Percentiles rank a stretch among this genome's conserved stretches.
Conservation (phyloP, 2,113 vertebrate genomes). For the Scomber scombrus region DNA sequence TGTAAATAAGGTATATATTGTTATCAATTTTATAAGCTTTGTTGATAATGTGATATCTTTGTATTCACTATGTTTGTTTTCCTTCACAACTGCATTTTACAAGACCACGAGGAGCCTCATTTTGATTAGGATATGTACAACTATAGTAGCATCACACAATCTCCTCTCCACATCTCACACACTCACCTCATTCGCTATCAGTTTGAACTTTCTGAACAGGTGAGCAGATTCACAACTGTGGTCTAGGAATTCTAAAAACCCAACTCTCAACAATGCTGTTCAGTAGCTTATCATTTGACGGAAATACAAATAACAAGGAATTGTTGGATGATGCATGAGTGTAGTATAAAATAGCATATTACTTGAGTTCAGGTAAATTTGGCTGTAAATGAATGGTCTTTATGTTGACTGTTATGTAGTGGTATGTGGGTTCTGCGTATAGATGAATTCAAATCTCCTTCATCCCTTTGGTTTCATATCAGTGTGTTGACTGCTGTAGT, state of each 20-base stretch:
- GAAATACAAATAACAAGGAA: background rate
- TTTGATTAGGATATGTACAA: conserved; percentile 54
- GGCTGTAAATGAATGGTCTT: background rate
- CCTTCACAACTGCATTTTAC: conserved; percentile 62
- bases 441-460: background rate
- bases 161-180: background rate
- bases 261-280: conserved; percentile 43
- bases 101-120: conserved; percentile 62
- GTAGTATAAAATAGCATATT: background rate
- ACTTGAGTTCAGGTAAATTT: background rate
- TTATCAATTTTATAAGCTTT: conserved; percentile 85
- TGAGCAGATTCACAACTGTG: background rate
- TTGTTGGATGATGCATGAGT: background rate
- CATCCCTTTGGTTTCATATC: no score
- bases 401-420: background rate
- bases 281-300: background rate
- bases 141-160: conserved; percentile 20
- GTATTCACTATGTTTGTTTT: conserved; percentile 74
- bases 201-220: conserved; percentile 5
- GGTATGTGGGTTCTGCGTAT: background rate
- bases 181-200: background rate
- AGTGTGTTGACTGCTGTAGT: background rate
- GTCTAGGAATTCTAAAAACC: conserved; percentile 33
- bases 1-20: conserved; percentile 84
- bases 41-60: conserved; percentile 82